Percentiles rank a stretch among this genome's conserved stretches.
phyloP scores from a whole-genome alignment of 2,113 vertebrate species.

The Amphiprion percula region DNA sequence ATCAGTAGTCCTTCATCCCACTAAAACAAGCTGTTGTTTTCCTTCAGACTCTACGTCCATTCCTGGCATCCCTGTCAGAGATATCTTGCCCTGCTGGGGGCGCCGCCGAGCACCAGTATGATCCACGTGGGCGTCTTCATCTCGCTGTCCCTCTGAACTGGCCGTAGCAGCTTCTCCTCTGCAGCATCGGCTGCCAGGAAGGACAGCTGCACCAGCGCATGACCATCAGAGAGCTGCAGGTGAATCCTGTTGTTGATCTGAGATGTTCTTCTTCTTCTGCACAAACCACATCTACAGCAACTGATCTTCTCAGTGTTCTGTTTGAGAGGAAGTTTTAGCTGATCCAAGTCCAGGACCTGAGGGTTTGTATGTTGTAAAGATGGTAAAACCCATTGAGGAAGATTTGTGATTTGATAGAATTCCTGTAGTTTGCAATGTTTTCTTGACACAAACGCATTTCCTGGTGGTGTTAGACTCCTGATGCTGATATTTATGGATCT shows the following conservation, averaged over 20 bases:
- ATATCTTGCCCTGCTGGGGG: conserved; percentile 85
- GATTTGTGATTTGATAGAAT: too few relatives aligned
- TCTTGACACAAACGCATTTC: too few relatives aligned
- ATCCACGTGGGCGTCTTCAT: conserved; percentile 82
- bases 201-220: conserved; percentile 84
- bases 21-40: not conserved
- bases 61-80: conserved; percentile 83
- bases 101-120: conserved; percentile 45
- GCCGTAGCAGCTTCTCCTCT: conserved; percentile 82
- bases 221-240: conserved; percentile 90
- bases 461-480: too few relatives aligned
- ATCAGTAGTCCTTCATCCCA: not conserved
- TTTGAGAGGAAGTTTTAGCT: too few relatives aligned
- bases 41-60: conserved; percentile 79
- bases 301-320: too few relatives aligned
- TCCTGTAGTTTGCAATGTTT: too few relatives aligned
- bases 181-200: conserved; percentile 75
- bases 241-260: not conserved
- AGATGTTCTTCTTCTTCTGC: too few relatives aligned
- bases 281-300: too few relatives aligned
- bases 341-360: too few relatives aligned
- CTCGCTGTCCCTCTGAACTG: conserved; percentile 89
- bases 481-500: too few relatives aligned
- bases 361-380: too few relatives aligned
- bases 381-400: too few relatives aligned